These are phyloP conservation scores for Diaphora mendica DNA, from an alignment of 2,888 invertebrate species.

Conservation along the genomic window DNA sequence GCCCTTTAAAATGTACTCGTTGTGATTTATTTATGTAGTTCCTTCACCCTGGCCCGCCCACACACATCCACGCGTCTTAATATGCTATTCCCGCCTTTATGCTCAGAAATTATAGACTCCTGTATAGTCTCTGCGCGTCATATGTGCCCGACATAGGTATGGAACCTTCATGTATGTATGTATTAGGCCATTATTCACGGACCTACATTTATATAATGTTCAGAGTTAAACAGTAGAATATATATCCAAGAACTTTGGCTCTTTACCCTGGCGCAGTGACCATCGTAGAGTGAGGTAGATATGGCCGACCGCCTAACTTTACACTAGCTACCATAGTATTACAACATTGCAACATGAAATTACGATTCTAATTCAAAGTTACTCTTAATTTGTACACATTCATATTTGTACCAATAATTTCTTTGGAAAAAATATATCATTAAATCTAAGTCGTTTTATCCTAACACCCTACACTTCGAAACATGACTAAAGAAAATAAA, in stretches of 20 bases:
- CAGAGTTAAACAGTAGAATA: slow-evolving; percentile 72
- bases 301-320: slow-evolving; percentile 76
- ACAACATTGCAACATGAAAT: slow-evolving; percentile 83
- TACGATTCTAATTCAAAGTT: slow-evolving; percentile 75
- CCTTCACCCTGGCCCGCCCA: no score
- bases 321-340: slow-evolving; percentile 78
- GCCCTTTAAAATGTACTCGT: slow-evolving; percentile 46
- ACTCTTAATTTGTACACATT: slow-evolving; percentile 83
- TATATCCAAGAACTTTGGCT: slow-evolving; percentile 81
- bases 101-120: no score
- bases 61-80: no score
- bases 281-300: slow-evolving; percentile 80
- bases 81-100: no score
- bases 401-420: slow-evolving; percentile 85
- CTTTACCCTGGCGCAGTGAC: slow-evolving; percentile 77
- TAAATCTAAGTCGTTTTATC: slow-evolving; percentile 63
- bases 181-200: no score
- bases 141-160: no score
- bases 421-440: slow-evolving; percentile 82
- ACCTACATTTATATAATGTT: slow-evolving; percentile 57
- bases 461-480: slow-evolving; percentile 73
- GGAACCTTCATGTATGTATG: no score
- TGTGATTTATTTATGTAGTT: no score
- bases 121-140: no score
- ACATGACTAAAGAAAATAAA: slow-evolving; percentile 79